Conservation (phyloP, 2,888 invertebrate genomes). For the Idaea aversata region DNA sequence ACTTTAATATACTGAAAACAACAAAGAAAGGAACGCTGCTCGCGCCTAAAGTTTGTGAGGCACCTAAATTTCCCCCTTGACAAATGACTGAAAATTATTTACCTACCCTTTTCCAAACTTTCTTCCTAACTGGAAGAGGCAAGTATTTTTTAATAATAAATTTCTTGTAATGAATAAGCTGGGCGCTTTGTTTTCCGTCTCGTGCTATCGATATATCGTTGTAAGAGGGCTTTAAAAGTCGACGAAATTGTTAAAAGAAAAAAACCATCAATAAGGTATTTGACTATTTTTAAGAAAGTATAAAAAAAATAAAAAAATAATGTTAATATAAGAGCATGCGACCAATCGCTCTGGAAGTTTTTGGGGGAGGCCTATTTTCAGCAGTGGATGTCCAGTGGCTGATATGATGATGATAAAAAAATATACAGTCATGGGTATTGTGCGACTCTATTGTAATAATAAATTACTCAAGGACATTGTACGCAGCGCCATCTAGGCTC, state of each 20-base stretch:
- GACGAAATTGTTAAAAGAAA: not conserved
- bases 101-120: conserved; percentile 22
- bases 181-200: conserved; percentile 8
- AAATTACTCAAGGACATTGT: too few relatives aligned
- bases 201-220: not conserved
- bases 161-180: conserved; percentile 21
- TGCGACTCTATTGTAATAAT: too few relatives aligned
- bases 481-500: too few relatives aligned
- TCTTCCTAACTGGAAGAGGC: conserved; percentile 18
- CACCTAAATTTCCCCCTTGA: conserved; percentile 22
- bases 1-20: not conserved
- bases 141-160: conserved; percentile 29
- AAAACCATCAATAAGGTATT: too few relatives aligned
- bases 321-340: too few relatives aligned
- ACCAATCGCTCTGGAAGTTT: too few relatives aligned
- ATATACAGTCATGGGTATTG: too few relatives aligned
- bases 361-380: too few relatives aligned
- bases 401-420: too few relatives aligned
- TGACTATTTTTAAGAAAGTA: too few relatives aligned
- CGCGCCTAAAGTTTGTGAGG: not conserved
- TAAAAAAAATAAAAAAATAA: too few relatives aligned
- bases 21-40: not conserved
- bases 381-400: too few relatives aligned
- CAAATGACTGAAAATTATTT: conserved; percentile 29
- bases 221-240: not conserved